Evolutionary conservation across 2,888 invertebrate species (phyloP).

Genomic region (Eumacrocentrus americanus): DNA sequence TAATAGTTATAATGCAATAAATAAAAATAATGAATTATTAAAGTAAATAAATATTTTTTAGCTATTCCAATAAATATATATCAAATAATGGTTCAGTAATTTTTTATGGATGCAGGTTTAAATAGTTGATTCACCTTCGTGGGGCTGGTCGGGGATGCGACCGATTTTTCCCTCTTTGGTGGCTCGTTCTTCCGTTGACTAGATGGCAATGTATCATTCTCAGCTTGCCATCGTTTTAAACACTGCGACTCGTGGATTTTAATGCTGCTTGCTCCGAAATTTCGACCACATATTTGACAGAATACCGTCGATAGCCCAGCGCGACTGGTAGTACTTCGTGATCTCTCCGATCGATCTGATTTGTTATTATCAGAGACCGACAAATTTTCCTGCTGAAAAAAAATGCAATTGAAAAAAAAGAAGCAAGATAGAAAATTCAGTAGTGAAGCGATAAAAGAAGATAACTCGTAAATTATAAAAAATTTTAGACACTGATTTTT

Average conservation of each 20-base stretch:
- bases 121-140: background rate
- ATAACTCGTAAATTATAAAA: background rate
- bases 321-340: slow-evolving; percentile 5
- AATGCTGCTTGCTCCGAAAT: slow-evolving; percentile 70
- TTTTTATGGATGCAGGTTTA: background rate
- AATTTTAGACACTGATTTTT: too few species aligned
- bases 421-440: too few species aligned
- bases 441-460: too few species aligned
- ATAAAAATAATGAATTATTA: slow-evolving; percentile 6
- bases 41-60: too few species aligned
- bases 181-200: slow-evolving; percentile 61
- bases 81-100: background rate
- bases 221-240: slow-evolving; percentile 68
- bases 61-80: too few species aligned
- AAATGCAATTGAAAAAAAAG: slow-evolving; percentile 2
- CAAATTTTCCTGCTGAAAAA: slow-evolving; percentile 1
- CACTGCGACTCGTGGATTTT: slow-evolving; percentile 74
- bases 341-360: slow-evolving; percentile 8
- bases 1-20: slow-evolving; percentile 1
- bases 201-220: slow-evolving; percentile 66
- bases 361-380: too few species aligned
- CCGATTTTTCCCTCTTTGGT: slow-evolving; percentile 56
- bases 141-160: background rate
- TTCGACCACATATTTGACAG: slow-evolving; percentile 72
- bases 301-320: slow-evolving; percentile 50